phyloP scores from a whole-genome alignment of 1,140 invertebrate genomes.

The Trachymyrmex septentrionalis region DNA sequence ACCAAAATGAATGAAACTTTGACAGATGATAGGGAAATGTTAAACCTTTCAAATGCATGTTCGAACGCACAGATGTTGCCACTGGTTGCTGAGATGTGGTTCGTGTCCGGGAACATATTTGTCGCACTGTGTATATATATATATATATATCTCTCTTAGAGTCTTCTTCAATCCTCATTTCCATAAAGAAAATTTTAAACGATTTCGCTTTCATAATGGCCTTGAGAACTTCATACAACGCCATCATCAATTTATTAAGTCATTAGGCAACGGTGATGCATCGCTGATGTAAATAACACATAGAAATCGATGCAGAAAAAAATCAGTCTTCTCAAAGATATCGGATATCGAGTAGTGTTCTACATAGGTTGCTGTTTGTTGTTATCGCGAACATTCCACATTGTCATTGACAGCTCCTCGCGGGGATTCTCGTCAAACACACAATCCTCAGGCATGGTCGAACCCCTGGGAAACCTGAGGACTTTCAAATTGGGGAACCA shows the following conservation, averaged over 20 bases:
- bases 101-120: no score
- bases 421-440: constrained; percentile 65
- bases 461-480: constrained; percentile 67
- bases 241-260: not conserved
- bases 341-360: constrained; percentile 36
- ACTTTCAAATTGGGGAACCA: constrained; percentile 80
- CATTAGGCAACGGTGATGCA: not conserved
- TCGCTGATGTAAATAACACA: not conserved
- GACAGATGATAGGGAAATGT: no score
- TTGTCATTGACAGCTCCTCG: constrained; percentile 81
- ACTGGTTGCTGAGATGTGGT: no score
- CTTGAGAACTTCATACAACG: no score
- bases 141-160: no score
- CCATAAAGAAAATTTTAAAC: not conserved
- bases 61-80: no score
- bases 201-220: not conserved
- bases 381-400: constrained; percentile 80
- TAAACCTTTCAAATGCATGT: no score
- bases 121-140: no score
- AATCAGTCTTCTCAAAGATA: constrained; percentile 27
- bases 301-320: not conserved
- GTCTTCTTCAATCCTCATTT: not conserved
- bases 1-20: no score
- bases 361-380: constrained; percentile 78
- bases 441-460: constrained; percentile 56